phyloP scores from a whole-genome alignment of 64 coral and sea anemone species.

The Stichodactyla mertensii region DNA sequence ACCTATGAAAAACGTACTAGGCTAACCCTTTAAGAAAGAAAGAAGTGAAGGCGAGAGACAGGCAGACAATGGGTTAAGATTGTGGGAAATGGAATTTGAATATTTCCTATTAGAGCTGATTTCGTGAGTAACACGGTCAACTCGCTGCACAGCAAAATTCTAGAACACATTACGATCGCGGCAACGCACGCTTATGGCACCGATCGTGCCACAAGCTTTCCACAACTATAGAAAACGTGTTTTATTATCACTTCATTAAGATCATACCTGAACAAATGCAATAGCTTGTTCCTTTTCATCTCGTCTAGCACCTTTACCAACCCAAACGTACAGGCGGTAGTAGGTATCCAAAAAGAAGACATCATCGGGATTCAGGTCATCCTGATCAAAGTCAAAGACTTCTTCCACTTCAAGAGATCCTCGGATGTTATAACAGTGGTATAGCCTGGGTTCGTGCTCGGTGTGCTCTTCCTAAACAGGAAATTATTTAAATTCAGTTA shows the following conservation, averaged over 20 bases:
- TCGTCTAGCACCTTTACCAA: not conserved
- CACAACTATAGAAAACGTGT: too few species aligned
- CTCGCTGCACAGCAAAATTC: too few species aligned
- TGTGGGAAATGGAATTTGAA: too few species aligned
- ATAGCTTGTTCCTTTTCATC: not conserved
- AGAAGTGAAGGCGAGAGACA: too few species aligned
- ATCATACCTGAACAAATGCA: not conserved
- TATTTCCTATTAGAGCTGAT: too few species aligned
- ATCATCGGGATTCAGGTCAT: slow-evolving; percentile 8
- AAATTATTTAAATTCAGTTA: not conserved
- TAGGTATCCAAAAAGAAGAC: not conserved
- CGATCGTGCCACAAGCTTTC: too few species aligned
- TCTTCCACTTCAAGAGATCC: not conserved
- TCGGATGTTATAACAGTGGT: not conserved
- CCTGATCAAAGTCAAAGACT: slow-evolving; percentile 13
- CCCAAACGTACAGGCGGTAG: slow-evolving; percentile 13
- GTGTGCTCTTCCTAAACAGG: not conserved
- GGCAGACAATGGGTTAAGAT: too few species aligned
- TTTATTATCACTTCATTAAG: not conserved
- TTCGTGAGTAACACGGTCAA: too few species aligned
- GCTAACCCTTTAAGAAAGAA: too few species aligned
- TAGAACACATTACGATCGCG: too few species aligned
- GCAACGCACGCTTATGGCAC: too few species aligned
- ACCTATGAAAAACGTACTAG: too few species aligned
- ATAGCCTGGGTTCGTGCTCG: not conserved